Evolutionary conservation across 2,888 invertebrate genomes (phyloP).

Genomic region (Ligdia adustata): DNA sequence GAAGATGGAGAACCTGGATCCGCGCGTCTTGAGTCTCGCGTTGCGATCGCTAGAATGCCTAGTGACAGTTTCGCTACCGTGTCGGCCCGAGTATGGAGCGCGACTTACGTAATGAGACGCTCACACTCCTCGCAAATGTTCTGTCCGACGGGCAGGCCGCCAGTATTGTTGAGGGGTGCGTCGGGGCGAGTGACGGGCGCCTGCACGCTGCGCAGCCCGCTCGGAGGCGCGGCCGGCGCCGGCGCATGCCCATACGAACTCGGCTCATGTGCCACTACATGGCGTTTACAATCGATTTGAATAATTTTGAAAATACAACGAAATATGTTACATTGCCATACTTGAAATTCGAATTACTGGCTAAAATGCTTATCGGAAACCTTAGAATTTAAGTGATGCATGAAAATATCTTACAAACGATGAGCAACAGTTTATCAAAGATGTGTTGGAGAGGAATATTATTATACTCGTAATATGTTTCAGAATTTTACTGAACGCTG

Average conservation of each 20-base stretch:
- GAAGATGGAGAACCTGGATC: slow-evolving; percentile 25
- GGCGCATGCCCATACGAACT: slow-evolving; percentile 47
- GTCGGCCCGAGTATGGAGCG: slow-evolving; percentile 84
- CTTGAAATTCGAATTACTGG: neutral
- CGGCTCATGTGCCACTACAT: slow-evolving; percentile 30
- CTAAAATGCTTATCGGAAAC: neutral
- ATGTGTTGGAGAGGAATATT: slow-evolving; percentile 16
- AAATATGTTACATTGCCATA: neutral
- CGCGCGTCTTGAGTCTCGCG: slow-evolving; percentile 9
- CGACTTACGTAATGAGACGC: slow-evolving; percentile 98
- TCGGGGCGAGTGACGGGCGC: slow-evolving; percentile 89
- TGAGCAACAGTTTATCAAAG: slow-evolving; percentile 5
- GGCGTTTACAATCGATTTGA: slow-evolving; percentile 54
- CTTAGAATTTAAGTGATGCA: neutral
- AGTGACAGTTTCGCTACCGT: slow-evolving; percentile 84
- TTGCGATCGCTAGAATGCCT: slow-evolving; percentile 27
- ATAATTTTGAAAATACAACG: too few relatives aligned
- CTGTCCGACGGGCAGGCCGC: slow-evolving; percentile 92
- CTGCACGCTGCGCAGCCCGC: slow-evolving; percentile 88
- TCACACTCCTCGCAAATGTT: slow-evolving; percentile 99
- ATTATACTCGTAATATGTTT: too few relatives aligned
- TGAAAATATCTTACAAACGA: slow-evolving; percentile 15
- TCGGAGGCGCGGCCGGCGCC: slow-evolving; percentile 61
- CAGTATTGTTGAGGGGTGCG: slow-evolving; percentile 85
- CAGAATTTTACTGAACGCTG: neutral